Evolutionary conservation across 2,888 invertebrate species (phyloP).

Genomic region (Luperina nickerlii): DNA sequence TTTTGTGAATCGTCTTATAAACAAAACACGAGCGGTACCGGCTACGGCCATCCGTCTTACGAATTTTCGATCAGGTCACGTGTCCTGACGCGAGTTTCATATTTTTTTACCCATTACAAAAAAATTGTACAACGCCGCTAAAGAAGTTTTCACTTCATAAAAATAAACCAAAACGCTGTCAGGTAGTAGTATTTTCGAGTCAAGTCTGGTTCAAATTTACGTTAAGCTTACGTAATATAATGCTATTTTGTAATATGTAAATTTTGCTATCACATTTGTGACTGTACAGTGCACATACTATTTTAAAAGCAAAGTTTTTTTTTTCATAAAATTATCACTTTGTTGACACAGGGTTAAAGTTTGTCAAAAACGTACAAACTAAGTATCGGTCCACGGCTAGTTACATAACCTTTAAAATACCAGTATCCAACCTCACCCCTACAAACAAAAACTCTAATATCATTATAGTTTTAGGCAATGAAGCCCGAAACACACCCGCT

Average conservation of each 20-base stretch:
- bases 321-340: background rate
- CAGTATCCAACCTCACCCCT: background rate
- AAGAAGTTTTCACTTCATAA: too few relatives aligned
- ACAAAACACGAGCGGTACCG: too few relatives aligned
- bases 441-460: conserved; percentile 46
- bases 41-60: too few relatives aligned
- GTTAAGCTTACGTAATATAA: background rate
- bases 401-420: background rate
- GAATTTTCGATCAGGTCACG: too few relatives aligned
- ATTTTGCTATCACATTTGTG: background rate
- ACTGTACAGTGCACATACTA: background rate
- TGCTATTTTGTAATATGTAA: background rate
- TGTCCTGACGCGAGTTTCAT: too few relatives aligned
- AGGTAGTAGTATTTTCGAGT: background rate
- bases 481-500: conserved; percentile 31
- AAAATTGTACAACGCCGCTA: too few relatives aligned
- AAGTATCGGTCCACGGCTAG: too few relatives aligned
- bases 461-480: conserved; percentile 39
- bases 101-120: too few relatives aligned
- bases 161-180: background rate
- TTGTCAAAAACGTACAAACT: background rate
- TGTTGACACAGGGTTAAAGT: background rate
- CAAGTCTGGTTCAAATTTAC: background rate
- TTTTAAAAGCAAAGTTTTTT: background rate
- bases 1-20: too few relatives aligned